Evolutionary conservation across 2,888 invertebrate species (phyloP).

Genomic region (Dione juno): DNA sequence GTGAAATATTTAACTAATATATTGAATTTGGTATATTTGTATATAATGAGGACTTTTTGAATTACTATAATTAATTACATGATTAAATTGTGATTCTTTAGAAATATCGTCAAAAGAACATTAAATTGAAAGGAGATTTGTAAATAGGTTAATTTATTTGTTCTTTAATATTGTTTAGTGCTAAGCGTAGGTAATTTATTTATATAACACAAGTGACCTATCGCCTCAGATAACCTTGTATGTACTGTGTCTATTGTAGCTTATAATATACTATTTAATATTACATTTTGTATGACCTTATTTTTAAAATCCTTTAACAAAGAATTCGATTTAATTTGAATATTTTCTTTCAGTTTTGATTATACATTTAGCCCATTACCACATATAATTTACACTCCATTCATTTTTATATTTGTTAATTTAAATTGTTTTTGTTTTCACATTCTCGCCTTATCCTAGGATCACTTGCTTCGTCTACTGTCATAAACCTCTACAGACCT

Average conservation of each 20-base stretch:
- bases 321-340: too few species aligned
- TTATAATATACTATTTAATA: slow-evolving; percentile 16
- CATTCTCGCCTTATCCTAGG: too few species aligned
- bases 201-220: slow-evolving; percentile 2
- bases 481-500: too few species aligned
- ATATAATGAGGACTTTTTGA: not conserved
- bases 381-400: too few species aligned
- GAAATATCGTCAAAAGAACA: not conserved
- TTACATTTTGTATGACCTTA: not conserved
- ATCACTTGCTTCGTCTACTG: too few species aligned
- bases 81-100: slow-evolving; percentile 4
- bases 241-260: not conserved
- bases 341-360: too few species aligned
- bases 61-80: slow-evolving; percentile 3
- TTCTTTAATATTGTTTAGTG: not conserved
- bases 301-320: not conserved
- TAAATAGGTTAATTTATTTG: slow-evolving; percentile 22
- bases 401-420: too few species aligned
- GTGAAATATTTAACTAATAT: not conserved
- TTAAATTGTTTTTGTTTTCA: too few species aligned
- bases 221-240: slow-evolving; percentile 21
- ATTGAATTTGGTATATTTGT: not conserved
- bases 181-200: slow-evolving; percentile 9
- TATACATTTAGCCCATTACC: too few species aligned
- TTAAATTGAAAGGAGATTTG: slow-evolving; percentile 13